Evolutionary conservation across 2,797 vertebrate species (phyloP).

Genomic region (Acanthurus leucopareius): DNA sequence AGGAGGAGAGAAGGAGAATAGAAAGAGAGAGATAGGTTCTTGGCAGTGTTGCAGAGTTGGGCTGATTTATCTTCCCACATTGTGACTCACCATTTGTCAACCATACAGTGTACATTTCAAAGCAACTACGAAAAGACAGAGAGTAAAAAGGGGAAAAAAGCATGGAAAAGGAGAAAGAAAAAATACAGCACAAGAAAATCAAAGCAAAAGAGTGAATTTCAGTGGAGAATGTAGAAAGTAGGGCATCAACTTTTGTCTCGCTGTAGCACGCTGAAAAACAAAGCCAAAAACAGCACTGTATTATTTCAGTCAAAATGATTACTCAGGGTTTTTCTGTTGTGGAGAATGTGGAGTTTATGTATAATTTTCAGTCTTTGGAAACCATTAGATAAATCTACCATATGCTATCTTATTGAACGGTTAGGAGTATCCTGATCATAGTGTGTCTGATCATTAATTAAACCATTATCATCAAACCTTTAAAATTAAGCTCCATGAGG

Average conservation of each 20-base stretch:
- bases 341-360: not conserved
- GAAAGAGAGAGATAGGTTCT: slow-evolving; percentile 56
- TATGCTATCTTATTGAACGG: not conserved
- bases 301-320: slow-evolving; percentile 20
- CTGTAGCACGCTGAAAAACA: slow-evolving; percentile 19
- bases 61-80: slow-evolving; percentile 81
- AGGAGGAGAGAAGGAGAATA: slow-evolving; percentile 59
- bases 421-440: not conserved
- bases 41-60: slow-evolving; percentile 63
- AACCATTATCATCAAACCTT: slow-evolving; percentile 2
- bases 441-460: not conserved
- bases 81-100: slow-evolving; percentile 81
- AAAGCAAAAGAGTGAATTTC: slow-evolving; percentile 9
- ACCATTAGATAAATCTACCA: not conserved
- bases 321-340: not conserved
- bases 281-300: slow-evolving; percentile 12
- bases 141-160: slow-evolving; percentile 8
- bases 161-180: not conserved
- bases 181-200: slow-evolving; percentile 2
- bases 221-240: slow-evolving; percentile 44
- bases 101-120: slow-evolving; percentile 77
- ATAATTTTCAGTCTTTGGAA: slow-evolving; percentile 1
- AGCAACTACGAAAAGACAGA: slow-evolving; percentile 55
- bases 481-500: slow-evolving; percentile 5
- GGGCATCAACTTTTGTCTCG: slow-evolving; percentile 40